Evolutionary conservation across 2,888 invertebrate genomes (phyloP).

Genomic region (Platerodrilus igneus): DNA sequence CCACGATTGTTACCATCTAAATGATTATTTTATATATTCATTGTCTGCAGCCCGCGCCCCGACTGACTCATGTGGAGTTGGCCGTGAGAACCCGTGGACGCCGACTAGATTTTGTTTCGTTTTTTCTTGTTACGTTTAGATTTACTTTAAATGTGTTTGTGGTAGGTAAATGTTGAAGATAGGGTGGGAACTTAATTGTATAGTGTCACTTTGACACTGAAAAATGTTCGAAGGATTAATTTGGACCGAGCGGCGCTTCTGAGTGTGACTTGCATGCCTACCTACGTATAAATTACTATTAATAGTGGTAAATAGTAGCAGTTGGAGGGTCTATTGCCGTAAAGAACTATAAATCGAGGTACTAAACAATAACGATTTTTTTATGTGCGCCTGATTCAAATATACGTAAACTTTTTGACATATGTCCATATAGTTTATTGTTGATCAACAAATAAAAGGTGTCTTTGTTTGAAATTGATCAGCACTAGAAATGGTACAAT

Average conservation of each 20-base stretch:
- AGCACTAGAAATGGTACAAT: too few species aligned
- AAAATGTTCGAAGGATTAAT: slow-evolving; percentile 28
- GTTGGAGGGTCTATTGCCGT: too few species aligned
- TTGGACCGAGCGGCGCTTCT: slow-evolving; percentile 16
- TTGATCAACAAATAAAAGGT: too few species aligned
- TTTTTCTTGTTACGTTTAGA: slow-evolving; percentile 31
- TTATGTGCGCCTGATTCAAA: too few species aligned
- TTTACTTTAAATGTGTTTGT: slow-evolving; percentile 30
- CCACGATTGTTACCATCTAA: slow-evolving; percentile 34
- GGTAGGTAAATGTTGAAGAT: slow-evolving; percentile 29
- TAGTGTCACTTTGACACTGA: slow-evolving; percentile 30
- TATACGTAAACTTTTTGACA: too few species aligned
- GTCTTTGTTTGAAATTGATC: too few species aligned
- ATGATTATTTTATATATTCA: slow-evolving; percentile 37
- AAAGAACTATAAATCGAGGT: too few species aligned
- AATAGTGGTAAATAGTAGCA: too few species aligned
- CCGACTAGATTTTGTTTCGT: slow-evolving; percentile 27
- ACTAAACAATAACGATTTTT: too few species aligned
- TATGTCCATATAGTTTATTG: too few species aligned
- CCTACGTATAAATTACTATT: too few species aligned
- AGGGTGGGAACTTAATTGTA: slow-evolving; percentile 26
- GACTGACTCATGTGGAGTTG: slow-evolving; percentile 51
- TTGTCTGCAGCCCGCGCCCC: slow-evolving; percentile 57
- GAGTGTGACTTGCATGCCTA: too few species aligned
- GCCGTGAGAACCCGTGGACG: slow-evolving; percentile 33